These are phyloP conservation scores for Eupithecia tripunctaria DNA, from an alignment of 2,888 invertebrate genomes.

Conservation along the genomic window DNA sequence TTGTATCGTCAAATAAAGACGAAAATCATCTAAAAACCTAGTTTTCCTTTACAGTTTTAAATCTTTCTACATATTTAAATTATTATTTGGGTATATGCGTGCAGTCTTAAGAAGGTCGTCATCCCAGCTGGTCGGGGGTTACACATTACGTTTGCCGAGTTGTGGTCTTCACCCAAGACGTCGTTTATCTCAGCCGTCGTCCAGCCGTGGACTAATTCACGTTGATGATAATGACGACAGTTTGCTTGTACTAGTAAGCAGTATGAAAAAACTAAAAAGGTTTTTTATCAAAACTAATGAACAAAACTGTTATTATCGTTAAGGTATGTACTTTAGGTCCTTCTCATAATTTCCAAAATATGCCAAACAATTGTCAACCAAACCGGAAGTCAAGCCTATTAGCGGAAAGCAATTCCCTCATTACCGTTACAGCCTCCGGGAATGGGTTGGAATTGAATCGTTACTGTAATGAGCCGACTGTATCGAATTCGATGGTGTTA, in stretches of 20 bases:
- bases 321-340: background rate
- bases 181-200: background rate
- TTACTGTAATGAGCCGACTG: slow-evolving; percentile 60
- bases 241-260: background rate
- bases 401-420: slow-evolving; percentile 51
- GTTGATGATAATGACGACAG: background rate
- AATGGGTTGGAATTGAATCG: slow-evolving; percentile 62
- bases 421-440: slow-evolving; percentile 56
- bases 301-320: background rate
- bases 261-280: background rate
- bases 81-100: background rate
- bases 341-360: slow-evolving; percentile 10
- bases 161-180: background rate
- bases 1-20: background rate
- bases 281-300: background rate
- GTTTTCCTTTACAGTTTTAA: background rate
- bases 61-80: background rate
- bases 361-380: slow-evolving; percentile 16
- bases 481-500: slow-evolving; percentile 55
- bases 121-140: background rate
- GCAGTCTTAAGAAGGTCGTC: background rate
- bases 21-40: background rate
- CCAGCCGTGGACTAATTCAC: too few species aligned
- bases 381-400: slow-evolving; percentile 37
- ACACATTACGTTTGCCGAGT: background rate